These are phyloP conservation scores for Nansenia antarctica DNA, from an alignment of 2,113 vertebrate species.

Conservation along the genomic window DNA sequence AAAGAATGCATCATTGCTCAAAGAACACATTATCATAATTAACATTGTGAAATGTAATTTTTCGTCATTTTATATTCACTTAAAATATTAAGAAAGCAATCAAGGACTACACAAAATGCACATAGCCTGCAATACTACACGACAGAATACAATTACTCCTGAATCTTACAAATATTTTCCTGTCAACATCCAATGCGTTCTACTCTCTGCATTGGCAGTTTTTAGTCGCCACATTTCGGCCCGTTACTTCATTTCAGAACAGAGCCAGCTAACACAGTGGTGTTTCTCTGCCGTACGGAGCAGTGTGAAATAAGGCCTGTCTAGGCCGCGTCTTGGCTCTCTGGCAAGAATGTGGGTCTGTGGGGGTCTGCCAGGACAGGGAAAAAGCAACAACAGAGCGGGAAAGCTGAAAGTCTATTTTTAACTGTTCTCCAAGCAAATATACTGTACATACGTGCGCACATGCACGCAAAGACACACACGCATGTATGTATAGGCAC, in stretches of 20 bases:
- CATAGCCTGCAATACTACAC: background rate
- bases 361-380: constrained; percentile 52
- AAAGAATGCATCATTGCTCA: background rate
- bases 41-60: background rate
- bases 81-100: background rate
- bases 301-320: constrained; percentile 26
- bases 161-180: too few species aligned
- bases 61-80: background rate
- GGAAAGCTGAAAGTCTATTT: constrained; percentile 53
- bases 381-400: constrained; percentile 48
- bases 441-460: constrained; percentile 5
- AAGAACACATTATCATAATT: background rate
- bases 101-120: background rate
- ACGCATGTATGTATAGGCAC: constrained; percentile 13
- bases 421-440: constrained; percentile 41
- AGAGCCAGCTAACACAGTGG: background rate
- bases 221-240: background rate
- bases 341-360: constrained; percentile 56
- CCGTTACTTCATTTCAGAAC: background rate
- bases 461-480: constrained; percentile 12
- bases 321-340: constrained; percentile 54
- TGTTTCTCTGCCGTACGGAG: constrained; percentile 8
- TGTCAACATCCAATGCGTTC: too few species aligned
- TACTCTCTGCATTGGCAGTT: background rate
- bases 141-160: background rate